Evolutionary conservation across 2,113 vertebrate genomes (phyloP).

Genomic region (Plotosus lineatus): DNA sequence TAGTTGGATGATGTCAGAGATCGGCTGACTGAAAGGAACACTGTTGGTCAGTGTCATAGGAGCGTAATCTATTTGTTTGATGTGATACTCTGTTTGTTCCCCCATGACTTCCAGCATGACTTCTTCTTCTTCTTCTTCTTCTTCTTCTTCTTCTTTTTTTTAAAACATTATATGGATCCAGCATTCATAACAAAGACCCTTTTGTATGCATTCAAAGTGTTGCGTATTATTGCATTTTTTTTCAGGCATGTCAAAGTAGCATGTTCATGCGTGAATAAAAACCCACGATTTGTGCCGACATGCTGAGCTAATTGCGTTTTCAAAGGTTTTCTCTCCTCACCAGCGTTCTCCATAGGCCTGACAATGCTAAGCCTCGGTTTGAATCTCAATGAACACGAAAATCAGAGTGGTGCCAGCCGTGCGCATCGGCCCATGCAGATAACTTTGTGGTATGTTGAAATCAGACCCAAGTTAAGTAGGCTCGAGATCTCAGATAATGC

Average conservation of each 20-base stretch:
- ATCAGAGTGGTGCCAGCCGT: conserved; percentile 55
- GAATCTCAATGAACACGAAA: conserved; percentile 53
- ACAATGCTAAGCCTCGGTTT: conserved; percentile 54
- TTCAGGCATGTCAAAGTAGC: conserved; percentile 46
- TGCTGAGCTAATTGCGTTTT: conserved; percentile 43
- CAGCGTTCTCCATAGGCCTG: conserved; percentile 34
- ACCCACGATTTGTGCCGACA: conserved; percentile 53
- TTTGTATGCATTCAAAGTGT: conserved; percentile 32
- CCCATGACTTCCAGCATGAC: neutral
- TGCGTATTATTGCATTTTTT: conserved; percentile 9
- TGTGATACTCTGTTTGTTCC: conserved; percentile 28
- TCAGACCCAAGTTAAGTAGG: conserved; percentile 48
- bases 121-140: neutral
- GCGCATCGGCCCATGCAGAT: conserved; percentile 50
- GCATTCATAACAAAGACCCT: conserved; percentile 28
- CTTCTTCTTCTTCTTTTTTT: neutral
- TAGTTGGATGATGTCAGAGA: conserved; percentile 49
- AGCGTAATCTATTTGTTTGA: conserved; percentile 29
- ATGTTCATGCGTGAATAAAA: conserved; percentile 71
- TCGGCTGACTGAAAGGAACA: conserved; percentile 39
- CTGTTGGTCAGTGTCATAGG: conserved; percentile 37
- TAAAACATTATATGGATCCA: conserved; percentile 22
- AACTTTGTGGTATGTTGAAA: conserved; percentile 47
- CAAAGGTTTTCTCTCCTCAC: conserved; percentile 40
- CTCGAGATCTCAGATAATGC: conserved; percentile 51